Evolutionary conservation across 2,888 invertebrate genomes (phyloP), one percentile per base, ranked within the genome.

Genomic region (Rotaria macrura): DNA sequence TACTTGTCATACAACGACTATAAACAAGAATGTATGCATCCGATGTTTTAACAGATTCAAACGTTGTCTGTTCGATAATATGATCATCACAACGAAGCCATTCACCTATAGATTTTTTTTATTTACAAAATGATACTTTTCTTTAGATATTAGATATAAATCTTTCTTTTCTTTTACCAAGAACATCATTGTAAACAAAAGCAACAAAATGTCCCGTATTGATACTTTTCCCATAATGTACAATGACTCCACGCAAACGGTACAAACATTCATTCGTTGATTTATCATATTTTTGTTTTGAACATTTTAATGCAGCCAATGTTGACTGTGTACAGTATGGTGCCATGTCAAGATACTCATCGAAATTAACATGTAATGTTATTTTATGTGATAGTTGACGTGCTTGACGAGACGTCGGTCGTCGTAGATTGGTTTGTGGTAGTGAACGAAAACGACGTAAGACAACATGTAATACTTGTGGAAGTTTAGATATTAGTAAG

Each of bases 61-160:
- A 74, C 25, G 74, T 74, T 74, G 74, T 74, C 9, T 38, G 38
- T 74, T 74, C 74, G 25, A 74, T 43, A 74, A 74, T 7, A 74
- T 74, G 74, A 74, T 74, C 74, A 74, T 74, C 74, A 43, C 74
- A 74, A 40, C 74, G 74, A 74, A 74, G 38, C 74, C 74, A 74
- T 74, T 74, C 74, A 25, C 74, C 74, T 74, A 74, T 25, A 20
- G 20, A 10, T 38, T 3, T 34, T 38, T 38, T 4, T 3, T 6
- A 72, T 72, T 3, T 38, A 38, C 2, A 38, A 7, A 72, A 38
- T 14, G 10, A 34, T 52, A 12, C 20, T 17, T 52, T 52, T 52
- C 7, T 17, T 49, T 3, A 17, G 17, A 49, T 17, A 49, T 4
- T 47, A 49, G 49, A 49, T 49, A 49, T 12, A 49, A 17, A 49